Evolutionary conservation across 1,140 invertebrate species (phyloP), one percentile per base, ranked within the genome.

Genomic region (Proctacanthus coquilletti): DNA sequence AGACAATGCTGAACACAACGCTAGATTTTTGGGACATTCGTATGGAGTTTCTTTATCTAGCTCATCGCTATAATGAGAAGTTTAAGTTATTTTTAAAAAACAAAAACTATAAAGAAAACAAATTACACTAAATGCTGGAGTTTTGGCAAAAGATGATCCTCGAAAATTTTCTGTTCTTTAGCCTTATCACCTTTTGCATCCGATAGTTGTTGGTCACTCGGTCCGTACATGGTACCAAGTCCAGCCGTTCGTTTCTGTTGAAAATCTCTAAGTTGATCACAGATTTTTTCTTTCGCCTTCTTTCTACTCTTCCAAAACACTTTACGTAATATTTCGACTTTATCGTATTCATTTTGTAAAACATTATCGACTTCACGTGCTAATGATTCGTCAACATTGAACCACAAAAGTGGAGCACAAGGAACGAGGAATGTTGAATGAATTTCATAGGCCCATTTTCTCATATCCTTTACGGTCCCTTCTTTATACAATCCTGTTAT

Each of bases 391-490:
- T 88, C 85, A 30, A 87, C 79, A 45, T 83, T 81, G 42, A 72
- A 79, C 40, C 92, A 65, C 50, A 78, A 75, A 46, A 94, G 61
- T 31, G 86, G 84, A 46, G 89, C 87, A 51, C 79, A 77, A 49
- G 88, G 86, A 49, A 91, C 83, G 40, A 96, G 67, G 68, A 96
- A 97, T 51, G 84, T 91, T 38, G 92, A 95, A 64, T 94, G 87
- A 51, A 97, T 92, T 69, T 97, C 92, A 65, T 95, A 96, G 19
- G 91, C 91, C 91, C 91, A 97, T 60, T 91, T 87, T 38, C 83
- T 75, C 74, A 96, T 68, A 53, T 92, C 86, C 63, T 91, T 91
- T 21, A 72, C 72, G 50, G 76, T 84, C 20, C 81, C 83, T 54
- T 84, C 76, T 53, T 84, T 82, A 57, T 84, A 89, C 21, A 81